Base-by-base conservation (phyloP, 2,888 invertebrate species). In the Hedychridium roseum region DNA sequence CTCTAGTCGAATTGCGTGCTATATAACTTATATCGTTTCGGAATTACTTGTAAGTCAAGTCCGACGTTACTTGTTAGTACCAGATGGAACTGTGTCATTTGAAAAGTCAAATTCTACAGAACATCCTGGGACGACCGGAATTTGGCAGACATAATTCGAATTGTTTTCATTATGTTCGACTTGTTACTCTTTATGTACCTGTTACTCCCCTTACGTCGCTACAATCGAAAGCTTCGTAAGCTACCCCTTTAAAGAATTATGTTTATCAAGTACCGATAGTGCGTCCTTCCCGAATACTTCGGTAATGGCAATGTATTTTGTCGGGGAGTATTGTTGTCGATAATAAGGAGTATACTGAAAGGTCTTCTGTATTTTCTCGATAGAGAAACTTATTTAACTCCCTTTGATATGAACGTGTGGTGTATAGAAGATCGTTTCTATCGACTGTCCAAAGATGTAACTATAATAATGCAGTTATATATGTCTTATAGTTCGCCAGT, bases 371-470 rank as follows among this genome's bases (percentile, higher is more conserved):
- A n/a, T n/a, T n/a, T n/a, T n/a, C n/a, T n/a, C n/a, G n/a, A n/a
- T n/a, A n/a, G n/a, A n/a, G n/a, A n/a, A n/a, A n/a, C n/a, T n/a
- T n/a, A n/a, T n/a, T n/a, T 23, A 15, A 14, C 23, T 36, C 36
- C 23, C 20, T 20, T 3, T 23, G 20, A 14, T 14, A n/a, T 20
- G 23, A 20, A 23, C 20, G 23, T 23, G n/a, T 1, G 9, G 18
- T 23, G 11, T 36, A 23, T 26, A 42, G 26, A 32, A 23, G 49
- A 53, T 63, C 54, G 57, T 49, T 66, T 71, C 67, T 59, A 64
- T 71, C 71, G 60, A 72, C 61, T 65, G 65, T 70, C 72, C 73
- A 73, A 73, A 73, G 73, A 73, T 72, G 67, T 73, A 70, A 68
- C 57, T 67, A 64, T 61, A 53, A 38, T 57, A 54, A 63, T 63